phyloP scores from a whole-genome alignment of 1,140 invertebrate genomes.

The Heliconius congener region DNA sequence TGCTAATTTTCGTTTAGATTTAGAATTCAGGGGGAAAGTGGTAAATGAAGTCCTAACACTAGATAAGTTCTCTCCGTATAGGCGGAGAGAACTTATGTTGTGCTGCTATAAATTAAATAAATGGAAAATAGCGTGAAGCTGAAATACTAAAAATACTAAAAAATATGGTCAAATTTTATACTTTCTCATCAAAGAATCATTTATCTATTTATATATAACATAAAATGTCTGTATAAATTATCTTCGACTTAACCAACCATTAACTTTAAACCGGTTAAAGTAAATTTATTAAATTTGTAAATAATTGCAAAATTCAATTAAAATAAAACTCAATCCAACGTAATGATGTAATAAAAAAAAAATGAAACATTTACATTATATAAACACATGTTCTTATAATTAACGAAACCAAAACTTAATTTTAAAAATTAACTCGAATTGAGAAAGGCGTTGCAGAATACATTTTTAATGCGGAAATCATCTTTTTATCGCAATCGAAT shows the following conservation, averaged over 20 bases:
- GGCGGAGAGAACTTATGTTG: no score
- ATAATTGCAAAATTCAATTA: background rate
- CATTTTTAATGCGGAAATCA: background rate
- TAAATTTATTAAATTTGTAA: background rate
- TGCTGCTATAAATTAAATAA: no score
- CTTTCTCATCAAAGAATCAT: no score
- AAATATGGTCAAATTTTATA: no score
- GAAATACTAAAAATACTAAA: no score
- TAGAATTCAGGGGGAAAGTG: no score
- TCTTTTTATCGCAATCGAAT: constrained; percentile 12
- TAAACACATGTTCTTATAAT: background rate
- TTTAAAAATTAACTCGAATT: background rate
- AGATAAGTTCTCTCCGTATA: no score
- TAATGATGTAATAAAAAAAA: background rate
- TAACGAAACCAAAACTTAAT: background rate
- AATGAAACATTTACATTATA: background rate
- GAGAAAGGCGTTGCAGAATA: constrained; percentile 4
- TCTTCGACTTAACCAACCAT: background rate
- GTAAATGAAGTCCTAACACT: no score
- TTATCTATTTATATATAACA: no score
- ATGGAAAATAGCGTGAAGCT: no score
- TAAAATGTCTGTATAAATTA: no score
- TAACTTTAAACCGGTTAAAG: background rate
- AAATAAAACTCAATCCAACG: background rate
- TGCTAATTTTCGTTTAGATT: no score